phyloP scores from a whole-genome alignment of 2,113 vertebrate species.

The Penelope pileata region DNA sequence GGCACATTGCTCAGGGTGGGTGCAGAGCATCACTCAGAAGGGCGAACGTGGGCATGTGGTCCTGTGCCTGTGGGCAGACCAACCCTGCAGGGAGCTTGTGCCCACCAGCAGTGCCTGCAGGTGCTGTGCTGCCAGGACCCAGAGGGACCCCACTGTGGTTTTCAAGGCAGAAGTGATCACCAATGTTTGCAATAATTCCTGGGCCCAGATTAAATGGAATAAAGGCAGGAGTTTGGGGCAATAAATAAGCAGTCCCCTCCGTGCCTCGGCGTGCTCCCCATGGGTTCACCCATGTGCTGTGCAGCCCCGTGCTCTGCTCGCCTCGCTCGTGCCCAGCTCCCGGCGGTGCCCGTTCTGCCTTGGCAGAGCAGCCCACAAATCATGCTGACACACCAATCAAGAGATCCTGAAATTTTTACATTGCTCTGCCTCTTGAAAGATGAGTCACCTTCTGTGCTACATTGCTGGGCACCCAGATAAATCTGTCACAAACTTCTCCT shows the following conservation, averaged over 20 bases:
- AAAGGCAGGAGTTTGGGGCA: conserved; percentile 28
- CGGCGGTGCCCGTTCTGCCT: conserved; percentile 69
- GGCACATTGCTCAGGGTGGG: background rate
- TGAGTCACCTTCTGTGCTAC: conserved; percentile 64
- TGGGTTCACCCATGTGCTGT: background rate
- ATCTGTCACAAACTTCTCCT: conserved; percentile 74
- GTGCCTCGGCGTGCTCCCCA: background rate
- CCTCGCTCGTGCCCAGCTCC: conserved; percentile 53
- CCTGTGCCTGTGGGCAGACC: background rate
- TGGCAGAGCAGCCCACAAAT: conserved; percentile 82
- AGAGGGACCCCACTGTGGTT: background rate
- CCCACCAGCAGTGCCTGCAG: conserved; percentile 16
- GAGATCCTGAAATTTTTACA: conserved; percentile 69
- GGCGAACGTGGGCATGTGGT: rapidly evolving
- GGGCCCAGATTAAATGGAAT: conserved; percentile 68
- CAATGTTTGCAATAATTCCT: conserved; percentile 38
- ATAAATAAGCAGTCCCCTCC: conserved; percentile 71
- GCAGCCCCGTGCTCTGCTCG: conserved; percentile 35
- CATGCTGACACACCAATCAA: conserved; percentile 89
- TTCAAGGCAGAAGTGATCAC: conserved; percentile 28
- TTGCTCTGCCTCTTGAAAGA: conserved; percentile 70
- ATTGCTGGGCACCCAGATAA: conserved; percentile 66
- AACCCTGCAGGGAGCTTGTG: background rate
- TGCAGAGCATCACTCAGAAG: background rate
- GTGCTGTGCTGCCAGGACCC: background rate